Base-by-base conservation (phyloP, 2,113 vertebrate genomes). In the Seriola dumerili region DNA sequence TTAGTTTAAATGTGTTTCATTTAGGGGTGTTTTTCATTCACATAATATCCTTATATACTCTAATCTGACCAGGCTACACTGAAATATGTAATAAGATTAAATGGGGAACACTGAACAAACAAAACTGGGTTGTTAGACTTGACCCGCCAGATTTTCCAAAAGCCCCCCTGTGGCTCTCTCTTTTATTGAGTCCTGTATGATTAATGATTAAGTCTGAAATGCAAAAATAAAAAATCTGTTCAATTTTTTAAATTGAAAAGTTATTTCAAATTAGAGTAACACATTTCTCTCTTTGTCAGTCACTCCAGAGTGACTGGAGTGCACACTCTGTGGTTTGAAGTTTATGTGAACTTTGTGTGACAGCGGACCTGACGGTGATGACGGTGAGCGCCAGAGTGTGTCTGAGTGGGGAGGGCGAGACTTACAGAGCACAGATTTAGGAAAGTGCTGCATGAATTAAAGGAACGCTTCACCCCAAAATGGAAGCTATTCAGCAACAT, bases 1-100 rank as follows among this genome's bases (percentile, higher is more conserved):
- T 89, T 69, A 83, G 80, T 88, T 78, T 63, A 67, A 86, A 91
- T 72, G 84, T 85, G 76, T 87, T 91, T 89, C 83, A 88, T 91
- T 90, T 83, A 80, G 36, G 72, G 44, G 32, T 81, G 70, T 86
- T 86, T 80, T 78, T 82, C 50, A 72, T 54, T 67, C 62, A 69
- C n/a, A 46, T 78, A 65, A 74, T 85, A 67, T 67, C 19, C 54
- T 76, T 11, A 52, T 9, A 9, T 11, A 10, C 68, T n/a, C 21
- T 16, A n/a, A 66, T 64, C 29, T 68, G 32, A 52, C 29, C 76
- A 55, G 14, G 42, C 81, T 61, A 4, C 23, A 16, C 71, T 74
- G 34, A 72, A 78, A 84, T 54, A 72, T 65, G 29, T 85, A 80
- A 84, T 84, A 64, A 42, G 36, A 86, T 72, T 80, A 76, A 77